Base-by-base conservation (phyloP, 2,113 vertebrate species). In the Quiscalus mexicanus region DNA sequence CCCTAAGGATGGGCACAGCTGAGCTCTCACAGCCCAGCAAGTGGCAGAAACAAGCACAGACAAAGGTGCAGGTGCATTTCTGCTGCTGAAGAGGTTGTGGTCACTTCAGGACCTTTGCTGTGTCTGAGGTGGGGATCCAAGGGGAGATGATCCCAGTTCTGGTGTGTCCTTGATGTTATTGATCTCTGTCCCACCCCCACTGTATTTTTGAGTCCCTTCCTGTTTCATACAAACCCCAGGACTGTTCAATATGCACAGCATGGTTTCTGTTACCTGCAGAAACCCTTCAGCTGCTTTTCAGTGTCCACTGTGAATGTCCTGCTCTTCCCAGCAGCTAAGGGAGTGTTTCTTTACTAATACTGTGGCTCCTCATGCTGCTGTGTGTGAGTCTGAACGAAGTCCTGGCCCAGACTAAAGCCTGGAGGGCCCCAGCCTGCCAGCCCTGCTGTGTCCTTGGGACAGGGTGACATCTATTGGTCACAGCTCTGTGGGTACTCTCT, bases 381-480 rank as follows among this genome's bases (percentile, higher is more conserved):
- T 53, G 86, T 42, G n/a, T 31, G 70, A 79, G 30, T 42, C n/a
- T 70, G 80, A 45, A 58, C 55, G 37, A 70, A 41, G 18, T 33
- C 20, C 22, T 5, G 21, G 67, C 58, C 41, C 44, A 65, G 44
- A 28, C 49, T 21, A 23, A 35, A 76, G 63, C 37, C 56, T 35
- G 27, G 22, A 23, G 47, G 33, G 60, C 19, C 11, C 25, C 31
- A 23, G 73, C 20, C 63, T 18, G 28, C 14, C 3, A 1, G 2
- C 59, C 49, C 58, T 69, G 83, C 64, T 14, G 15, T 12, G 52
- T 65, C 58, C 62, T 23, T 76, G 95, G 63, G 50, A 31, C 71
- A 90, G 90, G 73, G 83, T 92, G 97, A 94, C 96, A 96, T 73
- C 96, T 97, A 37, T 68, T 76, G 97, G 94, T 55, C 63, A 84